Conservation (phyloP, 2,797 vertebrate genomes). For the Brotula barbata region DNA sequence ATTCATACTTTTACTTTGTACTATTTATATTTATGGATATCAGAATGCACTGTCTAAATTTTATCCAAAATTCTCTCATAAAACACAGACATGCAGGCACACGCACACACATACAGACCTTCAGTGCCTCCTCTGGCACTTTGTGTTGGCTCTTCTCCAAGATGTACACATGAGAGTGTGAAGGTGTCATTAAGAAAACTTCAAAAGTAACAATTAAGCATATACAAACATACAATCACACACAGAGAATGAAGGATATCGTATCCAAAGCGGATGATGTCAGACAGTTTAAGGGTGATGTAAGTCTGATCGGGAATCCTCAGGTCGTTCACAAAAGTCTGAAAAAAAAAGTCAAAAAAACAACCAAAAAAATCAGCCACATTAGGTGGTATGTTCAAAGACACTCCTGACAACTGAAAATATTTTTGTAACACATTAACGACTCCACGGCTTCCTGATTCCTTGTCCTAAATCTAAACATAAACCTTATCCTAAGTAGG, state of each 20-base stretch:
- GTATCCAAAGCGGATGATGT: slow-evolving; percentile 94
- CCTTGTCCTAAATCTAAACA: no score
- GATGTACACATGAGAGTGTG: slow-evolving; percentile 92
- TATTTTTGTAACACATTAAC: no score
- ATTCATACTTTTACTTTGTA: no score
- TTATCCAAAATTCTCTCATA: no score
- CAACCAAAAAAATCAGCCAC: no score
- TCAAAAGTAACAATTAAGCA: background rate
- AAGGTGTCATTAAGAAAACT: slow-evolving; percentile 66
- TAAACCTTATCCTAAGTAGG: no score
- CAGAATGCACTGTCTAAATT: no score
- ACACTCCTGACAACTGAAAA: no score
- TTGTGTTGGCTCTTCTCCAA: slow-evolving; percentile 94
- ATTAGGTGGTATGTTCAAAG: no score
- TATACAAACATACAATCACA: background rate
- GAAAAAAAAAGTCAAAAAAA: slow-evolving; percentile 11
- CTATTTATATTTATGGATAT: no score
- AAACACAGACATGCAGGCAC: background rate
- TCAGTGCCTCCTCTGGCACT: slow-evolving; percentile 94
- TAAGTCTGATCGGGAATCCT: slow-evolving; percentile 98
- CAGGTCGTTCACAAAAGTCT: slow-evolving; percentile 97
- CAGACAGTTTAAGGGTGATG: slow-evolving; percentile 89
- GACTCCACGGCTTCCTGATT: no score
- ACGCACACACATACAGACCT: slow-evolving; percentile 76
- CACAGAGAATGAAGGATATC: slow-evolving; percentile 87